Base-by-base conservation (phyloP, 2,888 invertebrate species). In the Thecophora atra region DNA sequence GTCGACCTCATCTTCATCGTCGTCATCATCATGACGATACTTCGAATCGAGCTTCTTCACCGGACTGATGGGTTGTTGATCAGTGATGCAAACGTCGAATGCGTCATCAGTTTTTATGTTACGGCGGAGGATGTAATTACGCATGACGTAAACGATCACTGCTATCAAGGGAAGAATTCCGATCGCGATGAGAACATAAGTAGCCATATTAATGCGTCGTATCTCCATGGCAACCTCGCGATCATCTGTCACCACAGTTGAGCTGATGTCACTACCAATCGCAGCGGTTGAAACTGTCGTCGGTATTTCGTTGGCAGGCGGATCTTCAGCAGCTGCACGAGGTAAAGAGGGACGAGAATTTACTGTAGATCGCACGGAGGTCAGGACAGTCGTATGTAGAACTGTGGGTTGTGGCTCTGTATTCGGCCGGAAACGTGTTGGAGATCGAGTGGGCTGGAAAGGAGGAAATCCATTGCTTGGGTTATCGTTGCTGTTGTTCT, bases 81-180 rank as follows among this genome's bases (percentile, higher is more conserved):
- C 91, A 1, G 90, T 89, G 60, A 90, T 89, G 76, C 90, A 90
- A 1, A 90, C 89, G 78, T 90, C 90, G 72, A 90, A 89, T 76
- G 90, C 90, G 75, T 90, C 90, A 76, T 90, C 83, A 56, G 82
- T 80, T 66, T 86, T 85, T 5, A 78, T 77, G 24, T 79, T 76
- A 5, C 83, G 88, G 72, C 89, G 89, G 78, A 89, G 87, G 70
- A 90, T 82, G 72, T 89, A 81, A 78, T 88, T 89, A 75, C 89
- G 88, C 78, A 89, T 83, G 65, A 90, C 85, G 81, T 90, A 90
- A 11, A 88, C 86, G 63, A 90, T 85, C 44, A 91, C 90, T 19
- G 90, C 89, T 67, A 88, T 86, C 47, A 91, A 86, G 0, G 91
- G 91, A 26, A 91, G 81, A 78, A 90, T 89, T 11, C 90, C 90